Evolutionary conservation across 2,888 invertebrate species (phyloP).

Genomic region (Heliconius sara): DNA sequence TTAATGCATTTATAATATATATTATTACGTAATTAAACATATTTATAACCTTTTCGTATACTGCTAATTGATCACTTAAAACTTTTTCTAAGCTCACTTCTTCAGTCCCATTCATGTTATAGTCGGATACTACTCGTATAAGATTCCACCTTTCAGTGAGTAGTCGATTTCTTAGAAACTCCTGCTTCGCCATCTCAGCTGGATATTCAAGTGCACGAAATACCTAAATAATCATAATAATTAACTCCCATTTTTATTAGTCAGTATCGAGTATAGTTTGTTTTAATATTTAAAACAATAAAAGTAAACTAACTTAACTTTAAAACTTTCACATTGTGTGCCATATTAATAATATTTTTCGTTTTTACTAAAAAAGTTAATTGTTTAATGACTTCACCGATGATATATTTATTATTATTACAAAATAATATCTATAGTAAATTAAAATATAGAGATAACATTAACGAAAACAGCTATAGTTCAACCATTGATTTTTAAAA

Average conservation of each 20-base stretch:
- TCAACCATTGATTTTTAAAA: constrained; percentile 74
- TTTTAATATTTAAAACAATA: background rate
- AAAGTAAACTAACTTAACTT: background rate
- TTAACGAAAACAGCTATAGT: background rate
- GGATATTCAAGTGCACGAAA: constrained; percentile 91
- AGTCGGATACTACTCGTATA: constrained; percentile 85
- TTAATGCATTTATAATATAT: too few species aligned
- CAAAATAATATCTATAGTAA: background rate
- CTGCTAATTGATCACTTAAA: constrained; percentile 71
- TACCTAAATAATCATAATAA: constrained; percentile 81
- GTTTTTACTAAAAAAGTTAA: background rate
- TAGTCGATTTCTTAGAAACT: constrained; percentile 85
- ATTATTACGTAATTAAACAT: background rate
- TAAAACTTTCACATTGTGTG: background rate
- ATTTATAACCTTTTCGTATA: constrained; percentile 71
- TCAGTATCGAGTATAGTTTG: background rate
- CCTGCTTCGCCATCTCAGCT: constrained; percentile 88
- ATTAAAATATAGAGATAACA: background rate
- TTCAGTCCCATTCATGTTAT: constrained; percentile 79
- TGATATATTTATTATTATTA: background rate
- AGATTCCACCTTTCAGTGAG: constrained; percentile 84
- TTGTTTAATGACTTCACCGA: background rate
- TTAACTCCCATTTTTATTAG: background rate
- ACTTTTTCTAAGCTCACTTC: constrained; percentile 82
- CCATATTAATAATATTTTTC: background rate